Base-by-base conservation (phyloP, 2,888 invertebrate genomes). In the Scrobipalpa atriplicella region DNA sequence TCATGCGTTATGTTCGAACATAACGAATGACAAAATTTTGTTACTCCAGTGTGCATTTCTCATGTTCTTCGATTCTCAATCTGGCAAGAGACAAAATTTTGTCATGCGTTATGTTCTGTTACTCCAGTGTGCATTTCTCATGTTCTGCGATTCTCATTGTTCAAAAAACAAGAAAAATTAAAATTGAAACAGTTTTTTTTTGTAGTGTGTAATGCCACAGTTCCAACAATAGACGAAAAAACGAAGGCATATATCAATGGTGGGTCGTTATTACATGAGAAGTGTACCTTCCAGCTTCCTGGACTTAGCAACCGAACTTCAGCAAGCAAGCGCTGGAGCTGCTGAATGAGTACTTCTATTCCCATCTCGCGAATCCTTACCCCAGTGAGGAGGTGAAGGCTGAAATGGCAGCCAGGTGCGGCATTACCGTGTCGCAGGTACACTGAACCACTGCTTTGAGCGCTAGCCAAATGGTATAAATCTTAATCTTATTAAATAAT, bases 321-420 rank as follows among this genome's bases (percentile, higher is more conserved):
- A 98, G 98, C 93, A 99, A 98, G 92, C 98, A 98, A 86, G 98
- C 98, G 68, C 98, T 98, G 19, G 98, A 99, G 92, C 96, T 98
- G 79, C 94, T 99, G 76, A 99, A 99, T 89, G 98, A 99, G 93
- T 99, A 99, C 88, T 99, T 99, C 92, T 99, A 99, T 93, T 98
- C 98, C 76, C 99, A 99, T 91, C 94, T 99, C 80, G 97, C 97
- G 82, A 99, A 99, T 93, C 99, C 99, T 38, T 99, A 99, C 93
- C 99, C 99, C 70, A 98, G 97, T 80, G 99, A 99, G 93, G 99
- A 99, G 88, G 98, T 98, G 69, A 99, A 99, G 90, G 99, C 98
- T 88, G 98, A 99, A 13, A 93, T 99, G 84, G 98, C 99, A 67
- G 94, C 98, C 82, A 98, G 98, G 87, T 99, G 99, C 89, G 97